Evolutionary conservation across 2,113 vertebrate species (phyloP), one percentile per base, ranked within the genome.

Genomic region (Megaceryle torquata): DNA sequence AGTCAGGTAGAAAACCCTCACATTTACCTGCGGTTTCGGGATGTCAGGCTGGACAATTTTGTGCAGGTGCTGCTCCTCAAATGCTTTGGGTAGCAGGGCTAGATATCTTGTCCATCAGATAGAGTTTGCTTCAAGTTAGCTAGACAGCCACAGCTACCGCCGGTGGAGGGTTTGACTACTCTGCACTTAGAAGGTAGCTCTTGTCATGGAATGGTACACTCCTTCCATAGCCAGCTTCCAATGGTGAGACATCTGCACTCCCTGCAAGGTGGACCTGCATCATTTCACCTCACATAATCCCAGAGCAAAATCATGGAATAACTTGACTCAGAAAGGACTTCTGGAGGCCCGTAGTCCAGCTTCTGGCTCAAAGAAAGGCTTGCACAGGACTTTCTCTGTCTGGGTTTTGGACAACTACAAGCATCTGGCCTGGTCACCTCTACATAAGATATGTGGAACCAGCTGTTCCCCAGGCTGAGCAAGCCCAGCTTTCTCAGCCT

Each of bases 221-320:
- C n/a, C 59, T 60, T 35, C 60, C n/a, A 13, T 13, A 48, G 39
- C 33, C 70, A 51, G 10, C 29, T 95, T 74, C 43, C 79, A 56
- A 3, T 3, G 1, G 10, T 25, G 48, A 60, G 85, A 67, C 0
- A 0, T 68, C 79, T 54, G 37, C 12, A 2, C 29, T 86, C 19
- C 13, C 35, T 88, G 65, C 67, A 63, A 68, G 14, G 53, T 0
- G 0, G 48, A 76, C 33, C 43, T 76, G 35, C 15, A 35, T 46
- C 15, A 20, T 78, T 82, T 82, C 67, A 51, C 22, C 22, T 81
- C 50, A 60, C 22, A 5, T 24, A 35, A 61, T 82, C 33, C 22
- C 25, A 13, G 43, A 53, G 39, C 11, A 77, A 44, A 61, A 35
- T 24, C 1, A 1, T 46, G 29, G 51, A 79, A 51, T 84, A 68